phyloP scores from a whole-genome alignment of 2,113 vertebrate genomes.

The Phaethon lepturus region DNA sequence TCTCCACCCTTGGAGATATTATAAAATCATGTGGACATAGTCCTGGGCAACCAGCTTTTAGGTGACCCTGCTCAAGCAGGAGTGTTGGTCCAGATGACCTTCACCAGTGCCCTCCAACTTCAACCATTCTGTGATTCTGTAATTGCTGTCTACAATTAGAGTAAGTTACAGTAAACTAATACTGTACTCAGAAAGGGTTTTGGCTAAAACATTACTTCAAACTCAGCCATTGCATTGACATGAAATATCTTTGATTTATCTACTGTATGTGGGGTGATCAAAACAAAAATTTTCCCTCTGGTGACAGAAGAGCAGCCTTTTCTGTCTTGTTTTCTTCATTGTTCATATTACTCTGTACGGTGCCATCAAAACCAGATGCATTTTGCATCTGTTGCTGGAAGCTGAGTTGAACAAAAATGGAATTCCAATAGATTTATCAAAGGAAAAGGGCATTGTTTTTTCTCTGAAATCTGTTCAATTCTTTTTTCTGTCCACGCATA shows the following conservation, averaged over 20 bases:
- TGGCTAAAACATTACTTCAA: background rate
- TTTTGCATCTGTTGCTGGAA: background rate
- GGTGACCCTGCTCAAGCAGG: background rate
- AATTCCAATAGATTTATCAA: slow-evolving; percentile 3
- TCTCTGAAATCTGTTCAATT: background rate
- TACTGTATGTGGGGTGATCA: background rate
- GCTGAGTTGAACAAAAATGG: background rate
- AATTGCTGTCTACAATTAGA: background rate
- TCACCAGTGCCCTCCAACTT: background rate
- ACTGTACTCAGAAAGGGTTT: background rate
- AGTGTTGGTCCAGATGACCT: background rate
- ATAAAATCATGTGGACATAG: background rate
- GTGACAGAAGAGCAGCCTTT: background rate
- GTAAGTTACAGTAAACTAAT: background rate
- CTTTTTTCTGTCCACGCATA: background rate
- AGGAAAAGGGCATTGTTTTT: background rate
- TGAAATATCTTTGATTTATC: background rate
- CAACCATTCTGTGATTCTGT: background rate
- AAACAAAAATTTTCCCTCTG: background rate
- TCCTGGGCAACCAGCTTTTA: background rate
- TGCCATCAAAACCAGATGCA: background rate
- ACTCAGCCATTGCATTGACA: background rate
- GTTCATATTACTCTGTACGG: background rate
- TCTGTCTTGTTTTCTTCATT: background rate
- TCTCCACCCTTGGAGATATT: background rate